Conservation (phyloP, 2,113 vertebrate species). For the Morone chrysops region DNA sequence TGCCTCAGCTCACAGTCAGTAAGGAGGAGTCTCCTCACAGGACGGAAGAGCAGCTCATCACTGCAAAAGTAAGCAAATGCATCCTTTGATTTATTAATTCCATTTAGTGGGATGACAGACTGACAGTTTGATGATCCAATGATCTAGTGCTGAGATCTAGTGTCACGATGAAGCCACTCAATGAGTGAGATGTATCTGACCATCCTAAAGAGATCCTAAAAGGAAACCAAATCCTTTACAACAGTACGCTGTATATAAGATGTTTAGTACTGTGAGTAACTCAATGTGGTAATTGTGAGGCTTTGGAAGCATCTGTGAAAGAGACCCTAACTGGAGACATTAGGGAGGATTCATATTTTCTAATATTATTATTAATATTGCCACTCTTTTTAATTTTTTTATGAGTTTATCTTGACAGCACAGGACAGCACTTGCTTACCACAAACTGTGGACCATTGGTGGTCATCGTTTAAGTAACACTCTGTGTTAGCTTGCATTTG, state of each 20-base stretch:
- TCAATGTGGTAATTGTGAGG: neutral
- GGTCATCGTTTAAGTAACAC: too few species aligned
- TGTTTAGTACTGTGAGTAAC: neutral
- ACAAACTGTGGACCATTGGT: too few species aligned
- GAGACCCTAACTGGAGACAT: neutral
- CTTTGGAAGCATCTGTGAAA: neutral
- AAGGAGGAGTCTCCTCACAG: neutral
- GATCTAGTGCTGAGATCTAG: slow-evolving; percentile 40
- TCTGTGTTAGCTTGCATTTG: too few species aligned
- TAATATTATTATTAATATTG: neutral
- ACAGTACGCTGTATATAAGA: neutral
- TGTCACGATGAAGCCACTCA: slow-evolving; percentile 22
- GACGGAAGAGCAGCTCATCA: neutral
- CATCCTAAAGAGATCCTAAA: neutral
- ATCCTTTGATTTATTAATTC: neutral
- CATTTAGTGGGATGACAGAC: neutral
- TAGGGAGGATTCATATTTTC: neutral
- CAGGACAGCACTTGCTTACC: too few species aligned
- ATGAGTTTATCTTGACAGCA: too few species aligned
- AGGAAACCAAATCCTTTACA: neutral
- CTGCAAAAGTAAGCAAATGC: neutral
- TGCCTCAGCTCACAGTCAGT: slow-evolving; percentile 9
- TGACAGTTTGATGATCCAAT: neutral
- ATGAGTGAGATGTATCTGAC: neutral
- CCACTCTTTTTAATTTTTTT: too few species aligned